These are phyloP conservation scores for Loxodonta africana DNA, from an alignment of 2,113 vertebrate species.

Conservation along the genomic window DNA sequence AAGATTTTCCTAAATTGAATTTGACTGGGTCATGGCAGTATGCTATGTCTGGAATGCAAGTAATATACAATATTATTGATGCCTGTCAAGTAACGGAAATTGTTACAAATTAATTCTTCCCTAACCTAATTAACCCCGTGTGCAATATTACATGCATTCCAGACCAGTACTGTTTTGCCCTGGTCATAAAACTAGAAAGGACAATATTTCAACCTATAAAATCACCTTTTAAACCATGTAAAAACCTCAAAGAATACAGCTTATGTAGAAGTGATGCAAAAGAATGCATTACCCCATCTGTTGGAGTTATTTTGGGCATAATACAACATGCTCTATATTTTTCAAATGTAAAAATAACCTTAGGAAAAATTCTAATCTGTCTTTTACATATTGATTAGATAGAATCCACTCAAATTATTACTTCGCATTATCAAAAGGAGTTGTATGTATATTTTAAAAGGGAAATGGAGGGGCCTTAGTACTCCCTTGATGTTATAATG, in stretches of 20 bases:
- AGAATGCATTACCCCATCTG: constrained; percentile 70
- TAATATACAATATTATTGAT: constrained; percentile 79
- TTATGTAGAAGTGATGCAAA: constrained; percentile 73
- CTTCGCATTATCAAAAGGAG: neutral
- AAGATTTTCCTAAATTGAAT: constrained; percentile 83
- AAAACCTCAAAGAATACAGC: constrained; percentile 75
- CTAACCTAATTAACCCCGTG: constrained; percentile 81
- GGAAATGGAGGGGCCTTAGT: neutral
- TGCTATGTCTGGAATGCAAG: constrained; percentile 76
- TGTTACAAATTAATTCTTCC: constrained; percentile 84
- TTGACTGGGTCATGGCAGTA: constrained; percentile 78
- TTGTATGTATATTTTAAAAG: neutral
- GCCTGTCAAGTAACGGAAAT: constrained; percentile 85
- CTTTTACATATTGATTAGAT: neutral
- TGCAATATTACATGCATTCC: constrained; percentile 81
- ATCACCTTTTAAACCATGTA: constrained; percentile 72
- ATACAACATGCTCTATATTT: constrained; percentile 53
- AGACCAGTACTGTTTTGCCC: constrained; percentile 78
- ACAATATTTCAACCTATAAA: constrained; percentile 83
- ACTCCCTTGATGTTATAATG: neutral
- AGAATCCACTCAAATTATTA: neutral
- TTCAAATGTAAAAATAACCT: constrained; percentile 58
- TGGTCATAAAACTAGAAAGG: constrained; percentile 80
- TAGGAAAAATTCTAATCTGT: neutral
- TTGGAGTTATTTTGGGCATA: constrained; percentile 50